Evolutionary conservation across 2,888 invertebrate species (phyloP), one percentile per base, ranked within the genome.

Genomic region (Alloscopus bannaensis): DNA sequence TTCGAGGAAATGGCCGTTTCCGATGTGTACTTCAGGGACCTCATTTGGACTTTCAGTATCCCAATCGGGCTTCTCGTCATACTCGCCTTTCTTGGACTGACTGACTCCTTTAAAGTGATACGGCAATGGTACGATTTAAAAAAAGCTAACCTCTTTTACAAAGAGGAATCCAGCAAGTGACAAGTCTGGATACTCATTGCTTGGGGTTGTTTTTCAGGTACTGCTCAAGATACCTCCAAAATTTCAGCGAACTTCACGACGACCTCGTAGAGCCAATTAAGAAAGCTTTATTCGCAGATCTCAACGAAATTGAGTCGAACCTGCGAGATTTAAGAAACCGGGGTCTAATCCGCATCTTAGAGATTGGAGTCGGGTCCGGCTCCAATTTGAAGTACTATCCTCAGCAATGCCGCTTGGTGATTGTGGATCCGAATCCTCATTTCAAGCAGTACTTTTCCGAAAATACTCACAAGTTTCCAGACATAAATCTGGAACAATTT

Each of bases 311-410:
- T 6, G 82, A 83, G 16, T 84, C 84, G 0, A 83, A 80, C 57
- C 73, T 85, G 2, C 60, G 75, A 11, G 84, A 84, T 50, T 60
- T 85, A 55, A 82, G 80, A 36, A 85, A 85, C 50, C 57, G 66
- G 57, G 84, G 84, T 16, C 13, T 84, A 0, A 70, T 85, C 22
- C 45, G 85, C 59, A 84, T 85, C 36, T 36, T 85, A 36, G 85
- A 85, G 52, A 81, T 85, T 79, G 85, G 85, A 26, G 83, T 84
- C 36, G 85, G 85, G 13, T 80, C 82, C 16, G 85, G 85, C 0
- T 64, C 71, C 22, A 85, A 85, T 64, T 55, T 85, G 20, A 76
- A 82, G 22, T 85, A 81, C 57, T 85, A 83, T 60, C 85, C 85
- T 1, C 84, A 85, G 29, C 84, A 84, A 65, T 81, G 79, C 29